Evolutionary conservation across 2,888 invertebrate species (phyloP), one percentile per base, ranked within the genome.

Genomic region (Drosophila suboccidentalis): DNA sequence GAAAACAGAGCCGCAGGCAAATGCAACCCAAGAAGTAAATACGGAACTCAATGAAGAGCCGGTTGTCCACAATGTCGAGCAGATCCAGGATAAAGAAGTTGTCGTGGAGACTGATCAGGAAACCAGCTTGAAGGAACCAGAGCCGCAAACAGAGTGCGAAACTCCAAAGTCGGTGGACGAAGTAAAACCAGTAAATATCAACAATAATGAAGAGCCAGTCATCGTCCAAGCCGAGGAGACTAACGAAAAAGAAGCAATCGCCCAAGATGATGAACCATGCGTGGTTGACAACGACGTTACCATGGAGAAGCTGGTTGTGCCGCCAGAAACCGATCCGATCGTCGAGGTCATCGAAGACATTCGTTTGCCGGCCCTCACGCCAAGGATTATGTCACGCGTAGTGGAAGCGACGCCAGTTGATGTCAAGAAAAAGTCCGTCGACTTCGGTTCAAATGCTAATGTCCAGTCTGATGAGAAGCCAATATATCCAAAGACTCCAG

Each of bases 401-500:
- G 1, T 64, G 10, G 38, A 44, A 10, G 17, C 39, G 9, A 22
- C 17, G 8, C 39, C 17, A 0, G 32, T 63, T 1, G 71, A 73
- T 6, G 55, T 38, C n/a, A 58, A 26, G 1, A 72, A 62, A 39
- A 19, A 51, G 3, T 1, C 26, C 5, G 91, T 92, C 0, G 66
- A 39, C 3, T 92, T 92, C n/a, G 49, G 58, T 59, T 60, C 60
- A 1, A 59, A 57, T 6, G 51, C 54, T 10, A 49, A 43, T 4
- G 70, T 61, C 4, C 80, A 79, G 15, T 67, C 75, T 3, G 34
- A n/a, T 4, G 51, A 38, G 0, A 90, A 90, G 55, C 70, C 4
- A 4, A 71, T 58, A 22, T 91, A 82, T 71, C 91, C 88, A 4
- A 91, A 84, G 67, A 91, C 91, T 4, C 91, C 91, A 13, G 77